Conservation (phyloP, 2,113 vertebrate species). For the Cyprinus carpio region DNA sequence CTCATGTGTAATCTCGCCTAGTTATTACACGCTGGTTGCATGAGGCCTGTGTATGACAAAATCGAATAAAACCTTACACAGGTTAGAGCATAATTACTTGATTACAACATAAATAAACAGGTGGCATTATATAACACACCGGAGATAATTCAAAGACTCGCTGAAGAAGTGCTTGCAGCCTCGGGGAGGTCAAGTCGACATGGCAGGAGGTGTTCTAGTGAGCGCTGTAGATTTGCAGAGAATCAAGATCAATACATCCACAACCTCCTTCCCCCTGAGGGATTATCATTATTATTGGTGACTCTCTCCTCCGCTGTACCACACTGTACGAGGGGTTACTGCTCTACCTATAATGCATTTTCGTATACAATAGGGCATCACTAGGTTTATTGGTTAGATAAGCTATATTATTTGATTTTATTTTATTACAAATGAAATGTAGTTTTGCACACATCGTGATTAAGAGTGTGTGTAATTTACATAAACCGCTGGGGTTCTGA, state of each 20-base stretch:
- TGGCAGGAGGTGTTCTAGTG: constrained; percentile 46
- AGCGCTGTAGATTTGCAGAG: constrained; percentile 53
- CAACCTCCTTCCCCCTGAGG: constrained; percentile 54
- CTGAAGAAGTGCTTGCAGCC: constrained; percentile 13
- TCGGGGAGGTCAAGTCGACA: constrained; percentile 31
- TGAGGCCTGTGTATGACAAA: constrained; percentile 24
- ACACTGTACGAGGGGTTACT: constrained; percentile 33
- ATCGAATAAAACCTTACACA: constrained; percentile 30
- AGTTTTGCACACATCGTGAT: background rate
- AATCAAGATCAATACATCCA: constrained; percentile 73
- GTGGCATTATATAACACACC: constrained; percentile 19
- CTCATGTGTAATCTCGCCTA: constrained; percentile 10
- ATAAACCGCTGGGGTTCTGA: background rate
- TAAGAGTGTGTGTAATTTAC: constrained; percentile 8
- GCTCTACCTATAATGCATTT: background rate
- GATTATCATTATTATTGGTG: constrained; percentile 57
- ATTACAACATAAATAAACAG: constrained; percentile 31
- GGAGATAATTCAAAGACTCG: constrained; percentile 40
- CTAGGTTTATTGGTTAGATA: constrained; percentile 7
- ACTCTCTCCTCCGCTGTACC: constrained; percentile 38
- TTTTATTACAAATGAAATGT: background rate
- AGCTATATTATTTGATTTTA: constrained; percentile 19
- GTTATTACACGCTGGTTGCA: constrained; percentile 29
- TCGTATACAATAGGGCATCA: too few species aligned
- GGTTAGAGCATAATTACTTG: background rate